Evolutionary conservation across 1,140 invertebrate genomes (phyloP).

Genomic region (Lepidurus packardi): DNA sequence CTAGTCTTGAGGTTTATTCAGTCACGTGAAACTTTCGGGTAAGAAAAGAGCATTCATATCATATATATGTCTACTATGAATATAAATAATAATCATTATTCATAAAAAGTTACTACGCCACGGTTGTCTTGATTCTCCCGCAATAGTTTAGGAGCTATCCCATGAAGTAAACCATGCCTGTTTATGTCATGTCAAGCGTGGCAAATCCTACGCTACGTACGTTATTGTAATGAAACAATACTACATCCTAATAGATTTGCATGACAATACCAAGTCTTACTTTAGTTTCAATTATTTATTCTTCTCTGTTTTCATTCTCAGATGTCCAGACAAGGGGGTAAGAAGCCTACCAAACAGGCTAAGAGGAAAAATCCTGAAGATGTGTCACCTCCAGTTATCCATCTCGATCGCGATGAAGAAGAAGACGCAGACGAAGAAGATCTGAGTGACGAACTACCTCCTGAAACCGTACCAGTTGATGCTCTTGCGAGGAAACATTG

Average conservation of each 20-base stretch:
- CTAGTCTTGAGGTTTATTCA: background rate
- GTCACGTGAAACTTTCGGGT: background rate
- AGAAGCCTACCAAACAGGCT: background rate
- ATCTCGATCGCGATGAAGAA: background rate
- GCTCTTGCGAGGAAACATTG: background rate
- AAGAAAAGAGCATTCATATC: background rate
- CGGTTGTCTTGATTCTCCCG: background rate
- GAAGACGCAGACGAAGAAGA: background rate
- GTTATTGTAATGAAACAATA: background rate
- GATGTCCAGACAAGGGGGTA: background rate
- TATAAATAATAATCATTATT: background rate
- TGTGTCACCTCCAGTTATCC: background rate
- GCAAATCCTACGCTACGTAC: background rate
- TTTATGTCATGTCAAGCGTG: constrained; percentile 1
- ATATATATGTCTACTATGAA: background rate
- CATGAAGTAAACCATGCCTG: background rate
- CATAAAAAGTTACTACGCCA: background rate
- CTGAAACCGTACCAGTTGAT: background rate
- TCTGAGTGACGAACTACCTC: background rate
- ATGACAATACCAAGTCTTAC: background rate
- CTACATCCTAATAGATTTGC: background rate
- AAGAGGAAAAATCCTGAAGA: background rate
- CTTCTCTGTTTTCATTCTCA: background rate
- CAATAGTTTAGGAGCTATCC: background rate
- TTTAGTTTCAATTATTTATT: background rate